These are phyloP conservation scores for Stichodactyla mertensii DNA, from an alignment of 64 coral and sea anemone species.

Conservation along the genomic window DNA sequence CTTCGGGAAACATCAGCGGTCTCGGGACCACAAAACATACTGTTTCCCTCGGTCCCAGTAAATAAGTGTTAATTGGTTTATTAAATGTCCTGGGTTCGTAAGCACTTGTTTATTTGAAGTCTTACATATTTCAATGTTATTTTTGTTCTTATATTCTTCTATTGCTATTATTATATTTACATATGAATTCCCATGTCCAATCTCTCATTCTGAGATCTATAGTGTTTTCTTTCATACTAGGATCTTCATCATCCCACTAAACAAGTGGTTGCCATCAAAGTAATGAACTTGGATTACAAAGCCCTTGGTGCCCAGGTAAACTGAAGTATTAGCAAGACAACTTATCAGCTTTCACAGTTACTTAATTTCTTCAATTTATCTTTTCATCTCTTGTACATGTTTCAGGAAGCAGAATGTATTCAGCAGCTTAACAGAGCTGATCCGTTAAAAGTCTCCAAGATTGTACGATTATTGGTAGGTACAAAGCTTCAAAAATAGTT, in stretches of 20 bases:
- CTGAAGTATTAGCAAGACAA: background rate
- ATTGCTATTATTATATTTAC: background rate
- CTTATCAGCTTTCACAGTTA: too few relatives aligned
- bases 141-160: background rate
- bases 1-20: too few relatives aligned
- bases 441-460: slow-evolving; percentile 66
- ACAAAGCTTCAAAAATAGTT: background rate
- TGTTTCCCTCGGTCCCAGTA: too few relatives aligned
- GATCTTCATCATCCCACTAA: slow-evolving; percentile 37
- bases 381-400: background rate
- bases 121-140: too few relatives aligned
- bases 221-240: background rate
- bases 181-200: too few relatives aligned
- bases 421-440: slow-evolving; percentile 68
- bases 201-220: background rate
- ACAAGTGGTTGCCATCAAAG: slow-evolving; percentile 44
- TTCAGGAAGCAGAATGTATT: slow-evolving; percentile 65
- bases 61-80: too few relatives aligned
- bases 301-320: slow-evolving; percentile 47
- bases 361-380: too few relatives aligned
- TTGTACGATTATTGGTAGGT: slow-evolving; percentile 62
- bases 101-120: too few relatives aligned
- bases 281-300: slow-evolving; percentile 44
- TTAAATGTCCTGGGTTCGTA: too few relatives aligned
- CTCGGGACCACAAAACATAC: too few relatives aligned